phyloP scores from a whole-genome alignment of 2,113 vertebrate species.

The Otus sunia region DNA sequence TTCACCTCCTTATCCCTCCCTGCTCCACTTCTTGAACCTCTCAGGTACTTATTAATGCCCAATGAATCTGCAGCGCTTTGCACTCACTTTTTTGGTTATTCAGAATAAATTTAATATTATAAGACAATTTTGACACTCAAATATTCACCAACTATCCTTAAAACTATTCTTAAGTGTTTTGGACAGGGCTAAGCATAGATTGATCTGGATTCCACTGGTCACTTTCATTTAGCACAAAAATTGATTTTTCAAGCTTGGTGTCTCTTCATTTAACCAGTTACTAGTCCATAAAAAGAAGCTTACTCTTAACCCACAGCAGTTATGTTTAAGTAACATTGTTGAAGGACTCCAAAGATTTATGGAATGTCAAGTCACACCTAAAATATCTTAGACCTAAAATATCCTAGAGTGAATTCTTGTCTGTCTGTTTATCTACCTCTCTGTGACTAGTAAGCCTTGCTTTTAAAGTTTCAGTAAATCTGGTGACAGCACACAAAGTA shows the following conservation, averaged over 20 bases:
- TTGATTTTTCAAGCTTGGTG: neutral
- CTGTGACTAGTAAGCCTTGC: neutral
- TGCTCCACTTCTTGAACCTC: neutral
- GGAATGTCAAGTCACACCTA: neutral
- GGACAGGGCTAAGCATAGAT: neutral
- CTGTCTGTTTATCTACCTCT: neutral
- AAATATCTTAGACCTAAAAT: neutral
- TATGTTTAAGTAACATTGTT: neutral
- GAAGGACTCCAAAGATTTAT: neutral
- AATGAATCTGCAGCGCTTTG: neutral
- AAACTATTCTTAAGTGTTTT: neutral
- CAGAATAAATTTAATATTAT: neutral
- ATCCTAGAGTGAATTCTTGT: neutral
- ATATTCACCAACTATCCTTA: neutral
- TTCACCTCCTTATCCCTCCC: neutral
- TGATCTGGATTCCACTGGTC: neutral
- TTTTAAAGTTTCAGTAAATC: neutral
- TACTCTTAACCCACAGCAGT: neutral
- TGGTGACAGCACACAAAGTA: neutral
- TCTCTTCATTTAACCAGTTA: neutral
- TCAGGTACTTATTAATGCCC: neutral
- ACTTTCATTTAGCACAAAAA: neutral
- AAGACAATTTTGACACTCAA: neutral
- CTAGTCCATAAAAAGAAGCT: neutral
- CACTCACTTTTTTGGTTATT: neutral